Percentiles rank a stretch among this genome's conserved stretches.
These are phyloP conservation scores for Drosophila tropicalis DNA, from an alignment of 1,140 invertebrate species.

Conservation along the genomic window DNA sequence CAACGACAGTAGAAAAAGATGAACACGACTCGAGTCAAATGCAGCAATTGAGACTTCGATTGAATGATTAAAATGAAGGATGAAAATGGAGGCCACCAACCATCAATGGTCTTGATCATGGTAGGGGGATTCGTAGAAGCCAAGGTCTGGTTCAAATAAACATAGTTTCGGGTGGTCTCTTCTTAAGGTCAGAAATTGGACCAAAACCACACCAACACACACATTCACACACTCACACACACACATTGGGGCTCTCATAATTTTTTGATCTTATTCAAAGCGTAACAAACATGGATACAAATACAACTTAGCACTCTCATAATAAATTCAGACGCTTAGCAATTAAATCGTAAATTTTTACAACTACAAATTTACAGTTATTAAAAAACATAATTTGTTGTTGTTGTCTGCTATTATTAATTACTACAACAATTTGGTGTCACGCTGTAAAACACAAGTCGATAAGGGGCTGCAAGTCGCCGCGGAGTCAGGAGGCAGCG, in stretches of 20 bases:
- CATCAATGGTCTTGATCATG: slow-evolving; percentile 39
- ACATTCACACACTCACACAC: slow-evolving; percentile 1
- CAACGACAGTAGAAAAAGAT: slow-evolving; percentile 50
- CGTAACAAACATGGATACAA: slow-evolving; percentile 41
- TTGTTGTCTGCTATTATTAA: slow-evolving; percentile 74
- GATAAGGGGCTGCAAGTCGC: neutral
- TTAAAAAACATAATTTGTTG: slow-evolving; percentile 80
- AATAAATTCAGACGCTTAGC: slow-evolving; percentile 77
- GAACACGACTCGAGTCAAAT: slow-evolving; percentile 50
- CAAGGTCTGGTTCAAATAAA: slow-evolving; percentile 63
- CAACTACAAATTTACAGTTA: slow-evolving; percentile 82
- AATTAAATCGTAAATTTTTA: slow-evolving; percentile 81
- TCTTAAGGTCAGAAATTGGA: slow-evolving; percentile 45
- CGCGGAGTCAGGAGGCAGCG: neutral
- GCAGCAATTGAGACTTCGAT: slow-evolving; percentile 41
- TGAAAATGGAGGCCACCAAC: slow-evolving; percentile 25
- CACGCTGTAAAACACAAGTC: slow-evolving; percentile 66
- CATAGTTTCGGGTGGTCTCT: slow-evolving; percentile 50
- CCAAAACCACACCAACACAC: slow-evolving; percentile 22
- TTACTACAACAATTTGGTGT: slow-evolving; percentile 79
- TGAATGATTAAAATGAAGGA: slow-evolving; percentile 20
- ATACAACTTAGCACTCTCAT: slow-evolving; percentile 60
- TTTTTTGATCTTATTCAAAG: neutral
- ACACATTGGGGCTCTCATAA: neutral
- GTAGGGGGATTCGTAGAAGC: slow-evolving; percentile 4